phyloP scores from a whole-genome alignment of 2,113 vertebrate genomes.

The Larimichthys polyactis region DNA sequence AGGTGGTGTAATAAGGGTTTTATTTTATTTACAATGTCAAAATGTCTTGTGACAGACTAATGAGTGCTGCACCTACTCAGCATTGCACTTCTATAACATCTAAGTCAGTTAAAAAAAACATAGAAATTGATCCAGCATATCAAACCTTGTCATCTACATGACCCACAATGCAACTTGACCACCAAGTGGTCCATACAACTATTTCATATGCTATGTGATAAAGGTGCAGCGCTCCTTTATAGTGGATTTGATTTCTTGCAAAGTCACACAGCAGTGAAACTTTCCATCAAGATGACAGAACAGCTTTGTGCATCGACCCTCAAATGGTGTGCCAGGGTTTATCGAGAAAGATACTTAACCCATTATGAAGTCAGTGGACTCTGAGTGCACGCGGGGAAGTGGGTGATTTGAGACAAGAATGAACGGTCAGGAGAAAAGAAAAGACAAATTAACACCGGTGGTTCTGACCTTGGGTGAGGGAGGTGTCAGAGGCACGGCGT shows the following conservation, averaged over 20 bases:
- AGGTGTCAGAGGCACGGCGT: conserved; percentile 95
- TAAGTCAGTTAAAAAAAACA: background rate
- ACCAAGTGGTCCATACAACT: too few species aligned
- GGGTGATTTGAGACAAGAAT: background rate
- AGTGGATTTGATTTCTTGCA: background rate
- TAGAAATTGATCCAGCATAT: background rate
- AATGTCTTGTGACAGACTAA: background rate
- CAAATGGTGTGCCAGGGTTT: background rate
- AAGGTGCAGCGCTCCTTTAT: background rate
- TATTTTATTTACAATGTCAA: background rate
- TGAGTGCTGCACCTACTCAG: background rate
- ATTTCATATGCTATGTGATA: background rate
- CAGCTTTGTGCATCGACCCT: background rate
- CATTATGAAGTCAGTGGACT: conserved; percentile 9
- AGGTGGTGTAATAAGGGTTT: background rate
- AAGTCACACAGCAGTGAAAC: background rate
- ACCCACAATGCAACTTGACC: background rate
- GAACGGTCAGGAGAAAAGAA: background rate
- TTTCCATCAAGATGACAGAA: background rate
- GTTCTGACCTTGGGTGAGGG: conserved; percentile 93
- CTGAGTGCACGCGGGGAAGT: background rate
- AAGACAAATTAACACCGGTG: background rate
- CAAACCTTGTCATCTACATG: background rate
- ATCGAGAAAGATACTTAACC: conserved; percentile 4
- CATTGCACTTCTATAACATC: background rate